Percentiles rank a stretch among this genome's conserved stretches.
Evolutionary conservation across 2,113 vertebrate genomes (phyloP).

Genomic region (Noturus placidus): DNA sequence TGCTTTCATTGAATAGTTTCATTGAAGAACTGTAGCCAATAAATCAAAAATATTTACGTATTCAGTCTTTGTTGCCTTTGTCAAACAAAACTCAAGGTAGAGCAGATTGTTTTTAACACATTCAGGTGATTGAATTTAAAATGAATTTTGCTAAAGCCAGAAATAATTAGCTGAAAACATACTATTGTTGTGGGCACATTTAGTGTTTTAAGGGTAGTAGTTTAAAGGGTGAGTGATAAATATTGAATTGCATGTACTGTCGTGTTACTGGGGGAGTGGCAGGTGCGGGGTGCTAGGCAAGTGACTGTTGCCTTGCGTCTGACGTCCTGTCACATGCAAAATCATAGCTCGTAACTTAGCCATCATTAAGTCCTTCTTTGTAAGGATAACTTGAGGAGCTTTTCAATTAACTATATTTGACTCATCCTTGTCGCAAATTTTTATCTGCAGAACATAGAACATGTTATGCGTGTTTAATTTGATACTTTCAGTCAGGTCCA

Average conservation of each 20-base stretch:
- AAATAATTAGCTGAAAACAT: not conserved
- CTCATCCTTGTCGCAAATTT: not conserved
- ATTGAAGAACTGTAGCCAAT: not conserved
- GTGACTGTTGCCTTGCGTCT: slow-evolving; percentile 32
- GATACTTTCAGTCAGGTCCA: too few relatives aligned
- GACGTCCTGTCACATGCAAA: slow-evolving; percentile 48
- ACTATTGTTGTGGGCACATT: not conserved
- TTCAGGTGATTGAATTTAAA: not conserved
- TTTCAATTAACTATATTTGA: not conserved
- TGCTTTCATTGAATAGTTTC: not conserved
- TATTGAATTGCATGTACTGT: not conserved
- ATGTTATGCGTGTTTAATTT: not conserved
- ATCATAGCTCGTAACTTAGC: slow-evolving; percentile 3
- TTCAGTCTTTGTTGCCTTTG: not conserved
- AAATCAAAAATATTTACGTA: not conserved
- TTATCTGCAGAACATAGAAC: not conserved
- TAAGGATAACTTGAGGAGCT: not conserved
- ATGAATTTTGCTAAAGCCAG: not conserved
- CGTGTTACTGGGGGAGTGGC: not conserved
- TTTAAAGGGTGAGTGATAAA: not conserved
- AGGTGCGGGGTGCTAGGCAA: not conserved
- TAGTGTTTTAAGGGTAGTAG: not conserved
- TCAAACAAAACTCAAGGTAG: not conserved
- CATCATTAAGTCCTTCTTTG: not conserved
- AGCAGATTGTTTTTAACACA: not conserved